Evolutionary conservation across 2,888 invertebrate genomes (phyloP), one percentile per base, ranked within the genome.

Genomic region (Iphiclides podalirius): DNA sequence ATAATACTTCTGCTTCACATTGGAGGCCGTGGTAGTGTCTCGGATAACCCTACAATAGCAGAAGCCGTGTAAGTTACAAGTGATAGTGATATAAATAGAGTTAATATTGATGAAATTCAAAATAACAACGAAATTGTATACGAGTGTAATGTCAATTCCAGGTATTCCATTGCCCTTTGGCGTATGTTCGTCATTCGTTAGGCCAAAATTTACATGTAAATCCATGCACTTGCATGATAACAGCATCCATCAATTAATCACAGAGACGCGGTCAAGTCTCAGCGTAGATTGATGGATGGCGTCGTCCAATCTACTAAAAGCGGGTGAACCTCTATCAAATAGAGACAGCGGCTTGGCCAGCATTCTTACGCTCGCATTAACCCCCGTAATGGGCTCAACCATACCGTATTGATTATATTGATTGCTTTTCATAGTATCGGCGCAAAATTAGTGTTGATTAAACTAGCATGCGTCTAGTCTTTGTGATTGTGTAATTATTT

Each of bases 331-430:
- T 57, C 58, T 53, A 60, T 63, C 59, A 57, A 58, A 57, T 49
- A 52, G 53, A 64, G 63, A 72, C 72, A 71, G 63, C 63, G 66
- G 57, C 49, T 50, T 45, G 53, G 54, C 45, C 14, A 60, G 58
- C 55, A 59, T 66, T 66, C 70, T 70, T 68, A 63, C 60, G 61
- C 52, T 61, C 56, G 58, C 61, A 57, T 67, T 67, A 67, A 69
- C 71, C 65, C 59, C 61, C 58, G 54, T 69, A 66, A 67, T 65
- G 57, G 64, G 64, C 60, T 60, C 62, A 61, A 66, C 69, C 40
- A 41, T 46, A 33, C 9, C n/a, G 34, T 31, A 31, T 31, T 31
- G 31, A 31, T 4, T 36, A 15, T 46, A 51, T 46, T 41, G 38
- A 51, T 51, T 42, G 36, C 20, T 20, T 26, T 33, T 14, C 35